phyloP scores from a whole-genome alignment of 2,797 vertebrate genomes.

The Antennarius maculatus region DNA sequence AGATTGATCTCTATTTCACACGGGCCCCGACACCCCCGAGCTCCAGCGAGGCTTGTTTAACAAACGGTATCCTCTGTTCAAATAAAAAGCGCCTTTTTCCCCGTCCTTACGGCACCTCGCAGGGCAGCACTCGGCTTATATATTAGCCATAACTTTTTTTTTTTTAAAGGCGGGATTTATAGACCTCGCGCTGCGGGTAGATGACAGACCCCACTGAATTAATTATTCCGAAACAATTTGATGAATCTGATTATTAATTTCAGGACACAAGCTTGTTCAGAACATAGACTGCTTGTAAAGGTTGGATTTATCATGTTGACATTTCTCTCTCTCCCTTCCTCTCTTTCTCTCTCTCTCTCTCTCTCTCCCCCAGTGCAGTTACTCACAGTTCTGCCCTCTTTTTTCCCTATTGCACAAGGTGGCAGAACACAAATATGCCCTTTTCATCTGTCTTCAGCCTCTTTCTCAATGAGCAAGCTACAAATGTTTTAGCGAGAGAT shows the following conservation, averaged over 20 bases:
- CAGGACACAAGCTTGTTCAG: conserved; percentile 71
- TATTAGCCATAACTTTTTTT: conserved; percentile 78
- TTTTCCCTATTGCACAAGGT: conserved; percentile 52
- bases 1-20: conserved; percentile 75
- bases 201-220: conserved; percentile 72
- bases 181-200: conserved; percentile 74
- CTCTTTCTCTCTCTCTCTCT: conserved; percentile 41
- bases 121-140: conserved; percentile 53
- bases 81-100: conserved; percentile 67
- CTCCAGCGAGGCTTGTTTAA: conserved; percentile 71
- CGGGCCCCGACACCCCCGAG: conserved; percentile 55
- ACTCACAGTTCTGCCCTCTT: conserved; percentile 68
- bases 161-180: conserved; percentile 79
- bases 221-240: conserved; percentile 86
- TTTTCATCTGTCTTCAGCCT: conserved; percentile 73
- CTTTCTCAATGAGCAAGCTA: conserved; percentile 64
- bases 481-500: conserved; percentile 73
- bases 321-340: conserved; percentile 70
- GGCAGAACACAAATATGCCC: conserved; percentile 75
- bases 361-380: conserved; percentile 56
- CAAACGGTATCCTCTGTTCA: conserved; percentile 70
- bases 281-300: conserved; percentile 82
- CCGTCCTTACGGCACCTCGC: conserved; percentile 46
- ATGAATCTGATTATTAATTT: conserved; percentile 85
- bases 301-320: conserved; percentile 87